Evolutionary conservation across 2,797 vertebrate genomes (phyloP), one percentile per base, ranked within the genome.

Genomic region (Cirrhinus mrigala): DNA sequence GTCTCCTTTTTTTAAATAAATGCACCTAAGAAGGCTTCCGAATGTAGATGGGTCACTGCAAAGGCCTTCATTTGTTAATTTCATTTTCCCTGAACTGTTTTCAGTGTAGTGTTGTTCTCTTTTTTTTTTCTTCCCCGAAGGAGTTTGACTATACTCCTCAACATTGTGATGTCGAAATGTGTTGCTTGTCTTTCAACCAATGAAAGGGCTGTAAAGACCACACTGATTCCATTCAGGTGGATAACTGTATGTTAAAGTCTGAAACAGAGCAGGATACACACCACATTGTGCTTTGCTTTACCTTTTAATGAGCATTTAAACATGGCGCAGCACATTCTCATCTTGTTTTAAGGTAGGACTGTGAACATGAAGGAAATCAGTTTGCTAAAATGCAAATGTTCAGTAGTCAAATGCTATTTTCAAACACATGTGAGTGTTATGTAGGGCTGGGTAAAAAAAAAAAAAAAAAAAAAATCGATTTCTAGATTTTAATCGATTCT

Each of bases 21-120:
- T 89, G 95, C 95, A 96, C 96, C 95, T 96, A 94, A 95, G 96
- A 93, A 96, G 96, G 97, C 97, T 96, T 93, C 97, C 96, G 97
- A 98, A 98, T 98, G 97, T 98, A 97, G 96, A 95, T 95, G 95
- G 95, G 95, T 95, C 91, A 92, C 94, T 94, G 87, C 92, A 92
- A 92, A 95, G 86, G 93, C 93, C 95, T 95, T 96, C 64, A 33
- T 82, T 86, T 82, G 37, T 81, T 79, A 90, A 91, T 88, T 52
- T 91, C 60, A 71, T 54, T 87, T 87, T 92, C 48, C 24, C 69
- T 37, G 48, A 70, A 44, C 75, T 7, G 5, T 69, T 37, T 60
- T 79, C 88, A 90, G 89, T 0, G 91, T 95, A 95, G 94, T 95
- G 95, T 96, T 73, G 29, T 81, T 89, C 79, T 83, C 27, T 70